A percentile compares a stretch with the other conserved stretches of the same genome.
Conservation (phyloP, 2,888 invertebrate genomes). For the Heteropelma amictum region DNA sequence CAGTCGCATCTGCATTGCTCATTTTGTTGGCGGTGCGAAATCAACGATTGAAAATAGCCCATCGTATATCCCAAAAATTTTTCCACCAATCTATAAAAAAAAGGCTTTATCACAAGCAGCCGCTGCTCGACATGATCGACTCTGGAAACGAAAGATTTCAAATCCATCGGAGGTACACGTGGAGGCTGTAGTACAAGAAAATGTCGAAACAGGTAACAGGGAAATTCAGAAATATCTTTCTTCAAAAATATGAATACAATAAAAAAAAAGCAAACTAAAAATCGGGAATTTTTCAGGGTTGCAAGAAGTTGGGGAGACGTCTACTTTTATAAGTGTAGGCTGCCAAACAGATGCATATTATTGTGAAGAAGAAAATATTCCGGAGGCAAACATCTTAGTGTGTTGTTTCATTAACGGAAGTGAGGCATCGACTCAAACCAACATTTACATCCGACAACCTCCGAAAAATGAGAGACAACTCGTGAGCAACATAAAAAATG, state of each 20-base stretch:
- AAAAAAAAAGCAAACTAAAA: neutral
- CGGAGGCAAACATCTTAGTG: neutral
- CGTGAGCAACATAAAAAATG: neutral
- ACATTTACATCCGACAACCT: neutral
- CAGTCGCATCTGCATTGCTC: slow-evolving; percentile 49
- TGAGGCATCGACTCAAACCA: neutral
- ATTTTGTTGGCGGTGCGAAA: slow-evolving; percentile 53
- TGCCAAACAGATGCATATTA: slow-evolving; percentile 20
- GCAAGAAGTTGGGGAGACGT: neutral
- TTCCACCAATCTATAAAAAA: slow-evolving; percentile 36
- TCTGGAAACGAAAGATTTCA: slow-evolving; percentile 6
- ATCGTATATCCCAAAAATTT: slow-evolving; percentile 50
- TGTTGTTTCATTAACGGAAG: neutral
- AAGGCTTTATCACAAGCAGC: neutral
- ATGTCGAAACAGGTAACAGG: neutral
- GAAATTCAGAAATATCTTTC: neutral
- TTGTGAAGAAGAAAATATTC: slow-evolving; percentile 26
- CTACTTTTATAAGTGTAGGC: neutral
- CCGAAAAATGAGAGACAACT: neutral
- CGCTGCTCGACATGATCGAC: neutral
- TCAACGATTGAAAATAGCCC: slow-evolving; percentile 37
- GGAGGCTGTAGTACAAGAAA: neutral
- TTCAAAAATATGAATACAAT: neutral
- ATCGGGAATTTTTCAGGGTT: neutral
- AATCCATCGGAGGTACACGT: neutral